These are phyloP conservation scores for Sclerurus mexicanus DNA, from an alignment of 2,113 vertebrate species.

Conservation along the genomic window DNA sequence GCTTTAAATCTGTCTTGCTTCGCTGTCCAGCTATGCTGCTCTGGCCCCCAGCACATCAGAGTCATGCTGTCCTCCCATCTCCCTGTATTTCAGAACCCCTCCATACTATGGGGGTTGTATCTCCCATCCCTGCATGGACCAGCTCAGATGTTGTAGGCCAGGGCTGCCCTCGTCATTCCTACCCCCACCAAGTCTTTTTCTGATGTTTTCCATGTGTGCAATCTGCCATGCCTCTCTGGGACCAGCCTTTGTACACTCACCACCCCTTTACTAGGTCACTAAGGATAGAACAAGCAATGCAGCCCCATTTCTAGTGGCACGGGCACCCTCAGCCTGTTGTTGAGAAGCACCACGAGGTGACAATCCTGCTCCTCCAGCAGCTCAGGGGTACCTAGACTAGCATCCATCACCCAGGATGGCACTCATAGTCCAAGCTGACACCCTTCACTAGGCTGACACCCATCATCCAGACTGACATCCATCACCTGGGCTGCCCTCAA, in stretches of 20 bases:
- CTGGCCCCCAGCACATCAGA: accelerated
- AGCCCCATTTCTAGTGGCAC: not conserved
- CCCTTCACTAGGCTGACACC: not conserved
- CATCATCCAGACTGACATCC: not conserved
- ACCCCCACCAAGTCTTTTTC: not conserved
- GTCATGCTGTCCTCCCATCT: not conserved
- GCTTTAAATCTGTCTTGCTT: not conserved
- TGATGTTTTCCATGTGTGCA: not conserved
- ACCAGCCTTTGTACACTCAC: not conserved
- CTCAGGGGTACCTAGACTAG: not conserved
- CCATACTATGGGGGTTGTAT: accelerated
- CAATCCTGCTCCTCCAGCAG: not conserved
- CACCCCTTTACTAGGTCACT: not conserved
- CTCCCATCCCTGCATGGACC: not conserved
- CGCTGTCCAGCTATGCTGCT: not conserved
- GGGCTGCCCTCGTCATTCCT: not conserved
- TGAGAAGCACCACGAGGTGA: not conserved
- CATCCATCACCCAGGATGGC: not conserved
- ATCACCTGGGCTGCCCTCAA: not conserved
- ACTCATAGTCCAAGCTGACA: not conserved
- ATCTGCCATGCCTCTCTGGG: not conserved
- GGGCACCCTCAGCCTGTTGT: accelerated
- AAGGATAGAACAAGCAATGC: accelerated
- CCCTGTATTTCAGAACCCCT: not conserved
- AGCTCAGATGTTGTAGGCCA: not conserved